Percentiles rank a stretch among this genome's conserved stretches.
Evolutionary conservation across 2,113 vertebrate species (phyloP).

Genomic region (Ciconia boyciana): DNA sequence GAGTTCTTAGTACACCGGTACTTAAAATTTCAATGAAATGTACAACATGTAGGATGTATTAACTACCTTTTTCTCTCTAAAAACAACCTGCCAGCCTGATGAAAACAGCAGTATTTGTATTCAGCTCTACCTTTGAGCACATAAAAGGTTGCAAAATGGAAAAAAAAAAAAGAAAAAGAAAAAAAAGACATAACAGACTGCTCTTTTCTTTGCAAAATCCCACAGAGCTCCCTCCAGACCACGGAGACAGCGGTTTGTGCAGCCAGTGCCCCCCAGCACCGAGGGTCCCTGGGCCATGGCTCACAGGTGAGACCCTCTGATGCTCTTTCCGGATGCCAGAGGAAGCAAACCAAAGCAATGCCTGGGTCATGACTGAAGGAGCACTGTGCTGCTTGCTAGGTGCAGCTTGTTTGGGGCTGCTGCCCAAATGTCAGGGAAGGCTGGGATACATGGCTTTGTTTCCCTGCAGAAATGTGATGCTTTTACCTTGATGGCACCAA

Average conservation of each 20-base stretch:
- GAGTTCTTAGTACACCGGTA: not conserved
- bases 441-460: not conserved
- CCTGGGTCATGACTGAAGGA: not conserved
- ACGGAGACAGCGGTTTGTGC: rapidly evolving
- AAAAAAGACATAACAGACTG: not conserved
- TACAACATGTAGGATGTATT: not conserved
- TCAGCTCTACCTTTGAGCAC: not conserved
- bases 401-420: not conserved
- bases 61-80: not conserved
- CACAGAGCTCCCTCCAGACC: not conserved
- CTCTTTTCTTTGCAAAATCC: not conserved
- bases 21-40: not conserved
- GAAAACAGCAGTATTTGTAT: not conserved
- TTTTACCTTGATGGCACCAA: not conserved
- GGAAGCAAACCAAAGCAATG: not conserved
- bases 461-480: not conserved
- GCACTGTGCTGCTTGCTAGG: rapidly evolving
- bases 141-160: not conserved
- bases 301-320: not conserved
- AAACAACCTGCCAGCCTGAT: not conserved
- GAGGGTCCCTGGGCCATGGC: not conserved
- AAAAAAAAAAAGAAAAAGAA: not conserved
- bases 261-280: not conserved
- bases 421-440: not conserved
- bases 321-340: not conserved